These are phyloP conservation scores for Actenoides lindsayi DNA, from an alignment of 2,113 vertebrate genomes.

Conservation along the genomic window DNA sequence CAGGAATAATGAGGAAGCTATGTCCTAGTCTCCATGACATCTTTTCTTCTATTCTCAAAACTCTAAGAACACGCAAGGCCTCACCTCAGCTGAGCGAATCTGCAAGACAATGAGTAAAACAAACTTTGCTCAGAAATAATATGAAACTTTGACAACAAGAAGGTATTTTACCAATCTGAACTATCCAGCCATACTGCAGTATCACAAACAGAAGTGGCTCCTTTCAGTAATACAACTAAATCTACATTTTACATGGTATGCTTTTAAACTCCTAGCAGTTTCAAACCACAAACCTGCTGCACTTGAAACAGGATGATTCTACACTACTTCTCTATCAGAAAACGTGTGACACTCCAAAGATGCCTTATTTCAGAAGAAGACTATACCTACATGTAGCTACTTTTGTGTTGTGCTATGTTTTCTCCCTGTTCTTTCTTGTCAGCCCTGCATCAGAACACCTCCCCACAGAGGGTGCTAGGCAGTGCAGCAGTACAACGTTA, in stretches of 20 bases:
- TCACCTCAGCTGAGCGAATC: background rate
- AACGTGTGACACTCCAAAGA: background rate
- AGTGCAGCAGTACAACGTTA: background rate
- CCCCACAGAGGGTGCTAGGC: background rate
- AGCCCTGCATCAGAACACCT: background rate
- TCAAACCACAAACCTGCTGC: background rate
- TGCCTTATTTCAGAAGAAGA: background rate
- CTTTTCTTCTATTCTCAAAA: background rate
- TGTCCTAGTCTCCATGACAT: background rate
- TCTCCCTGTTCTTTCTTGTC: background rate
- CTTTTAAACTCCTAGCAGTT: background rate
- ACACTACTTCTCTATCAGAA: background rate
- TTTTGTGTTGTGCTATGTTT: background rate
- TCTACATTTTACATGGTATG: background rate
- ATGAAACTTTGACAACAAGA: background rate
- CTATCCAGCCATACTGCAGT: background rate
- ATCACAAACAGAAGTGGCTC: background rate
- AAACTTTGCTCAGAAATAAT: background rate
- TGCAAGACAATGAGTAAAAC: background rate
- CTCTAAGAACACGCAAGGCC: background rate
- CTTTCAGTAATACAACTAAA: background rate
- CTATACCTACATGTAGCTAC: background rate
- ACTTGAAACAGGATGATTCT: background rate
- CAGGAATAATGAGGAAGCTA: background rate
- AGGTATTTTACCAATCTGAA: background rate